Evolutionary conservation across 2,888 invertebrate species (phyloP), one percentile per base, ranked within the genome.

Genomic region (Acanthosoma haemorrhoidale): DNA sequence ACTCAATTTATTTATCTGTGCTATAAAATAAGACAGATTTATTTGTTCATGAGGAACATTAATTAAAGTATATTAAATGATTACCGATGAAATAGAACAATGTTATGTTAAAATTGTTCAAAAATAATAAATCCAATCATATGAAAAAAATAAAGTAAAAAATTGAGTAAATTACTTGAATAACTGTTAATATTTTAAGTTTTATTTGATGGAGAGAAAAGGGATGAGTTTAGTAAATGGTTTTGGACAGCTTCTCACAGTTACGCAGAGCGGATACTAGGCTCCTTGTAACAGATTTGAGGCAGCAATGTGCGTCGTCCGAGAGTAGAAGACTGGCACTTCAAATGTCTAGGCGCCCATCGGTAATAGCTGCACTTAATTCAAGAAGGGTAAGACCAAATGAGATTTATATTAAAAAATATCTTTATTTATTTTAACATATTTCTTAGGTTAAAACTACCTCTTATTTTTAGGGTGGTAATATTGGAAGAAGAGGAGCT

Each of bases 331-430:
- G 82, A 36, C 78, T 83, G 16, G 82, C 82, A 1, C 80, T 80
- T 71, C 82, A 83, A 76, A 81, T 83, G 81, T 82, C 82, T 51
- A 80, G 81, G 71, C 76, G 83, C 70, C 83, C 83, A 3, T 77
- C 80, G 36, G 81, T 82, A 1, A 78, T 80, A 70, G 81, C 81
- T 31, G 81, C 81, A 34, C 75, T 81, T 13, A 64, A 41, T 64
- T 77, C 77, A 60, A 61, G 79, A 3, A 79, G 79, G 77, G 79
- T 79, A 68, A 57, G 73, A 73, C 36, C 6, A 51, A 25, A 25
- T 51, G 41, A 41, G 4, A 13, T 9, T 9, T 15, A 41, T 15
- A 41, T 41, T 41, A 4, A 9, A 4, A 4, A 8, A 41, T 13
- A 15, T 13, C 5, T 8, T 4, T 13, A 41, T 41, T 4, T 9